Conservation (phyloP, 2,797 vertebrate species). For the Sebastes wilsoni region DNA sequence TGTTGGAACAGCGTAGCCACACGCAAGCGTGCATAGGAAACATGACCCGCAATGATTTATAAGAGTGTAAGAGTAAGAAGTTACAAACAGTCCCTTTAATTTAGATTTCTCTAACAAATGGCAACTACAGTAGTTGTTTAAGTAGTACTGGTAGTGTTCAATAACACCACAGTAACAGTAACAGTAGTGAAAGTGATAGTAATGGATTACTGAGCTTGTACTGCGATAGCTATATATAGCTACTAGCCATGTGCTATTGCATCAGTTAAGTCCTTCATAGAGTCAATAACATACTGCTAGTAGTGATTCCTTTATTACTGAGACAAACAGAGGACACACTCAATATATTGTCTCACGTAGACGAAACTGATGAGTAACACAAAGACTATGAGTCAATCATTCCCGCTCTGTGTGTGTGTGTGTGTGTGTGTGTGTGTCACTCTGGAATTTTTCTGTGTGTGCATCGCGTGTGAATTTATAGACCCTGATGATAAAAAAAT, state of each 20-base stretch:
- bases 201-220: not conserved
- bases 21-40: no score
- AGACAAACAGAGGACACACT: not conserved
- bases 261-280: not conserved
- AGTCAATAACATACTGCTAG: not conserved
- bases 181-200: not conserved
- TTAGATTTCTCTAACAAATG: no score
- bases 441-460: not conserved
- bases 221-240: not conserved
- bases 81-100: no score
- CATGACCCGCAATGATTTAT: no score
- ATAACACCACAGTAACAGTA: not conserved
- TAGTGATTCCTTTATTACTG: not conserved
- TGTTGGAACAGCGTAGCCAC: no score
- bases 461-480: constrained; percentile 6
- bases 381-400: constrained; percentile 4
- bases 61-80: no score
- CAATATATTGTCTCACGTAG: not conserved
- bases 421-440: not conserved
- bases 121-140: no score
- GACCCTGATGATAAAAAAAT: constrained; percentile 10
- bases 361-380: constrained; percentile 1
- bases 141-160: no score
- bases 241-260: not conserved
- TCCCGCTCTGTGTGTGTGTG: not conserved